Evolutionary conservation across 2,113 vertebrate genomes (phyloP).

Genomic region (Alethe diademata): DNA sequence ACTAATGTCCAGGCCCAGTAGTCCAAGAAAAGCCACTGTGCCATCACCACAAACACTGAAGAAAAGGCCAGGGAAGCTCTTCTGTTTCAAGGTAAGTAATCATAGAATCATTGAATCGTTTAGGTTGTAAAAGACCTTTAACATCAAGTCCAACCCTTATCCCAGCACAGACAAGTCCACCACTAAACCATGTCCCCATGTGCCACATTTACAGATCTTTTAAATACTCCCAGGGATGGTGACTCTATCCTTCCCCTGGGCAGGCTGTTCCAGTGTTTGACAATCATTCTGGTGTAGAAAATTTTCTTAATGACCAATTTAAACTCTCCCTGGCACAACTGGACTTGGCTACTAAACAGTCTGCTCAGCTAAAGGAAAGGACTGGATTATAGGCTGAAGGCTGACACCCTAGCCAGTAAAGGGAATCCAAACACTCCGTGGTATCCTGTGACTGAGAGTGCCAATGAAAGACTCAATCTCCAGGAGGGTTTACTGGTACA

Average conservation of each 20-base stretch:
- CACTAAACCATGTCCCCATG: neutral
- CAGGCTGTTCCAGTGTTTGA: neutral
- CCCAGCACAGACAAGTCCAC: neutral
- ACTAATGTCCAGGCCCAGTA: neutral
- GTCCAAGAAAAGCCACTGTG: neutral
- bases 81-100: neutral
- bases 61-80: neutral
- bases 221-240: neutral
- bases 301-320: neutral
- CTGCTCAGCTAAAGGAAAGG: neutral
- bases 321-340: neutral
- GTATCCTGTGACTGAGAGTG: neutral
- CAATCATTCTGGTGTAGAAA: neutral
- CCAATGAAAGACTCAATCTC: neutral
- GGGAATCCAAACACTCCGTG: neutral
- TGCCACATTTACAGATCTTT: neutral
- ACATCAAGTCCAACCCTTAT: neutral
- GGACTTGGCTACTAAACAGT: neutral
- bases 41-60: neutral
- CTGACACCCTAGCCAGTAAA: neutral
- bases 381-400: neutral
- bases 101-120: neutral
- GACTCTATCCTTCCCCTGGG: neutral
- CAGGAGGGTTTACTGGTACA: neutral
- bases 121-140: neutral